phyloP scores from a whole-genome alignment of 2,888 invertebrate genomes.

The Saturnia pavonia region DNA sequence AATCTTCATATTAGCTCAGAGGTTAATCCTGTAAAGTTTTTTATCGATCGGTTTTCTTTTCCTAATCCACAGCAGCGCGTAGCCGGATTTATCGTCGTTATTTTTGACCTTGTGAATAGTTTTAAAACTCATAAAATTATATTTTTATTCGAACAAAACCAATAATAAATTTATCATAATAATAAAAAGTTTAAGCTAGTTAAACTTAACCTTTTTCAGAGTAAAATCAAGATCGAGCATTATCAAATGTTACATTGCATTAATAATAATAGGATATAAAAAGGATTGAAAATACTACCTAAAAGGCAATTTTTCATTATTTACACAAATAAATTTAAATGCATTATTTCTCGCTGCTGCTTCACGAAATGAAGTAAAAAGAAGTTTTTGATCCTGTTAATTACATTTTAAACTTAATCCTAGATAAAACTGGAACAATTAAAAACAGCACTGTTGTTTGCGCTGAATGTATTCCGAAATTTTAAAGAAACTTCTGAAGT shows the following conservation, averaged over 20 bases:
- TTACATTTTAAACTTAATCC: background rate
- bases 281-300: background rate
- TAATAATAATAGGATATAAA: background rate
- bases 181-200: too few species aligned
- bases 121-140: too few species aligned
- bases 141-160: too few species aligned
- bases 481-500: conserved; percentile 11
- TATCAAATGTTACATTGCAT: background rate
- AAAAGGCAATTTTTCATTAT: background rate
- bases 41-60: too few species aligned
- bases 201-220: too few species aligned
- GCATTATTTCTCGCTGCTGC: background rate
- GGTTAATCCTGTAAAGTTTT: too few species aligned
- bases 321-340: background rate
- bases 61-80: too few species aligned
- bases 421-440: conserved; percentile 8
- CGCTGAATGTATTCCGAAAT: conserved; percentile 1
- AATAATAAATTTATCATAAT: too few species aligned
- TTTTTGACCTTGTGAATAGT: too few species aligned
- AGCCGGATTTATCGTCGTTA: too few species aligned
- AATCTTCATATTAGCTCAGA: too few species aligned
- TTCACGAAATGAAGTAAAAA: background rate
- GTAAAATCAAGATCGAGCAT: too few species aligned
- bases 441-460: conserved; percentile 11
- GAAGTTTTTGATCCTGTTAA: conserved; percentile 2